Base-by-base conservation (phyloP, 2,797 vertebrate species). In the Phaenicophaeus curvirostris region DNA sequence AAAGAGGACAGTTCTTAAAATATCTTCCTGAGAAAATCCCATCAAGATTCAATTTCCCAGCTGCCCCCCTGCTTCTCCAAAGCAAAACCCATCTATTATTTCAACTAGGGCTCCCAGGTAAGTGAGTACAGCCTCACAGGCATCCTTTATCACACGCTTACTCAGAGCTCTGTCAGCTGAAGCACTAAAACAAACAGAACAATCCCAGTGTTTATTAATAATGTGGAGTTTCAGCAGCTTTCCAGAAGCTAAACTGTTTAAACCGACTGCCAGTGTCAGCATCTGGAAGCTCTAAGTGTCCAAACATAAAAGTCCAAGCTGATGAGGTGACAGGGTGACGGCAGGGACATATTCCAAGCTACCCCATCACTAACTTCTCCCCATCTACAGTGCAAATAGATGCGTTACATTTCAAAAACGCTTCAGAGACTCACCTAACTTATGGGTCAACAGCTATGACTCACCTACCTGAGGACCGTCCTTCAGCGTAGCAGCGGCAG, bases 401-500 rank as follows among this genome's bases (percentile, higher is more conserved):
- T 5, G 55, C 3, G 30, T 92, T 33, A 93, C 44, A 39, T 41
- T 91, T 71, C 35, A 69, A 46, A 90, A 92, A 54, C 0, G 3
- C 81, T 89, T 25, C 74, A 87, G 39, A 84, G 48, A 87, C 69
- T 62, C 87, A 59, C 7, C 89, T 95, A 93, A 93, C 93, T 94
- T 51, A 77, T 1, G 85, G 54, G n/a, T 35, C 41, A 71, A 39
- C 2, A 16, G 81, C 92, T 95, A 87, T 14, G 1, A 30, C 89
- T 75, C 93, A 96, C 94, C 93, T 93, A 95, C 94, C 95, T 96
- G 96, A 93, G 76, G 63, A 73, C 79, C 13, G 89, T 96, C 91
- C 94, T 95, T 88, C 65, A 33, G 82, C 27, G 87, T 7, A 93
- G 94, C 90, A 78, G 94, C 68, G 19, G 44, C 78, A 76, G 94